Percentiles rank a stretch among this genome's conserved stretches.
phyloP scores from a whole-genome alignment of 2,113 vertebrate genomes.

The Centrocercus urophasianus region DNA sequence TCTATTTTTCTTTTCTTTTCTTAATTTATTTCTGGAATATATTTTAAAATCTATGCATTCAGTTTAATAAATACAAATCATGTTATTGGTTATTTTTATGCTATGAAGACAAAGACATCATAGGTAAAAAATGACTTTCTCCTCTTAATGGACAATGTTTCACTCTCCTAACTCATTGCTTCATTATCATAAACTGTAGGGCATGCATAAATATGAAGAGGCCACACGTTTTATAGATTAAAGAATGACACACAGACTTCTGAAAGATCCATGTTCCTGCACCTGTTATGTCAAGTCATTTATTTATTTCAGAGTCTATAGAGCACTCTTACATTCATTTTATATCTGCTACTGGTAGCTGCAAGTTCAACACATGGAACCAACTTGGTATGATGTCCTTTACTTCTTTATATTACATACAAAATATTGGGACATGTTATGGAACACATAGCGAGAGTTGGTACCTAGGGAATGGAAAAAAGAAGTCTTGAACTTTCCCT shows the following conservation, averaged over 20 bases:
- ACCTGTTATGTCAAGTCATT: constrained; percentile 48
- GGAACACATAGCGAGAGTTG: constrained; percentile 40
- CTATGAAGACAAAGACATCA: not conserved
- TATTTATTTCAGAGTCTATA: constrained; percentile 45
- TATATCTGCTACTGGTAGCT: constrained; percentile 38
- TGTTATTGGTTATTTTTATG: not conserved
- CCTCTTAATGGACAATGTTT: not conserved
- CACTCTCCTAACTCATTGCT: not conserved
- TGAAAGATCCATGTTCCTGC: not conserved
- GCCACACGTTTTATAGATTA: not conserved
- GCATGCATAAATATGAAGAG: constrained; percentile 33
- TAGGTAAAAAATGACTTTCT: not conserved
- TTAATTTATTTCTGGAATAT: not conserved
- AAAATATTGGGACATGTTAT: constrained; percentile 60
- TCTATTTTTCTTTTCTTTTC: not conserved
- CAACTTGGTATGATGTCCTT: constrained; percentile 42
- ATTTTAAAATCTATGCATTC: not conserved
- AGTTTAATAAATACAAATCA: not conserved
- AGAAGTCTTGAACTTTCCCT: constrained; percentile 67
- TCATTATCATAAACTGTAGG: not conserved
- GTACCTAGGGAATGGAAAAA: constrained; percentile 56
- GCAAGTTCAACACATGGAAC: constrained; percentile 43
- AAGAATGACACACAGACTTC: not conserved
- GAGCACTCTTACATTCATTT: constrained; percentile 19
- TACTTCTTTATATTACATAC: not conserved